These are phyloP conservation scores for Helarctos malayanus DNA, from an alignment of 2,797 vertebrate genomes.

Conservation along the genomic window DNA sequence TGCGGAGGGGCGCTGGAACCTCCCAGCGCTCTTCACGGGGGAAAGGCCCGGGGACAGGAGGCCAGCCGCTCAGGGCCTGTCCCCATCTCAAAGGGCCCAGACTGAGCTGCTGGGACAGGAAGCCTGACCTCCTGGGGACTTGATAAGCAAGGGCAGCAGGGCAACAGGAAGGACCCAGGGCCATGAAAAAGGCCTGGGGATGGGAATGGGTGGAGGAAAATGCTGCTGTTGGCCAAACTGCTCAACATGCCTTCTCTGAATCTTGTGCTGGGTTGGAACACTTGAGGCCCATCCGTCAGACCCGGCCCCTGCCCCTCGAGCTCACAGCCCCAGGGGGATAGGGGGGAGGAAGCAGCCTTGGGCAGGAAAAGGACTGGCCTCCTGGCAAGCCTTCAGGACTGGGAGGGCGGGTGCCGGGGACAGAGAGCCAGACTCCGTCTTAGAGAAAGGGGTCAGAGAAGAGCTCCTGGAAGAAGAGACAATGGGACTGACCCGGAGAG, in stretches of 20 bases:
- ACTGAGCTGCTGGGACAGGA: not conserved
- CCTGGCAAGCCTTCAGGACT: not conserved
- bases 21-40: not conserved
- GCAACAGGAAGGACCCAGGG: not conserved
- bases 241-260: not conserved
- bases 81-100: not conserved
- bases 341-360: not conserved
- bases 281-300: not conserved
- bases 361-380: not conserved
- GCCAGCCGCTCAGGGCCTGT: rapidly evolving
- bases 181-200: not conserved
- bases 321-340: not conserved
- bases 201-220: not conserved
- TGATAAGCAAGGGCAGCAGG: not conserved
- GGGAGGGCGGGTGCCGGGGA: not conserved
- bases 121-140: not conserved
- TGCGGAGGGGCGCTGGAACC: not conserved
- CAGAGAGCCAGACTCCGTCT: not conserved
- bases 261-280: not conserved
- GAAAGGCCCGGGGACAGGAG: not conserved
- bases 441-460: not conserved
- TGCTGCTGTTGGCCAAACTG: not conserved
- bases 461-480: not conserved
- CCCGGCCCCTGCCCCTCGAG: not conserved
- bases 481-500: not conserved